phyloP scores from a whole-genome alignment of 2,888 invertebrate species.

The Drosophila neutralis region DNA sequence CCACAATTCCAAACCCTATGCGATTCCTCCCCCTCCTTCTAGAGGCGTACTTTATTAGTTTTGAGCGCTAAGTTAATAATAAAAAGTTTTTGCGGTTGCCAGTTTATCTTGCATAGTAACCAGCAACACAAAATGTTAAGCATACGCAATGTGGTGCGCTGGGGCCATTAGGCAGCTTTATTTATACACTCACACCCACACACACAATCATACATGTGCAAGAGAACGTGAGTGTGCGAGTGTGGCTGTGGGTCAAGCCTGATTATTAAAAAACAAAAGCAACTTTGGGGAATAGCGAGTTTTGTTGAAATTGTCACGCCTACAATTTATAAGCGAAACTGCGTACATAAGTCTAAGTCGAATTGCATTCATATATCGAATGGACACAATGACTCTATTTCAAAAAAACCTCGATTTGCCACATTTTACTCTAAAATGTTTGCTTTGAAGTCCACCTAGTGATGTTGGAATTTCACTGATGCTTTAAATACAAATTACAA shows the following conservation, averaged over 20 bases:
- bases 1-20: constrained; percentile 5
- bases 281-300: constrained; percentile 47
- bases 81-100: constrained; percentile 60
- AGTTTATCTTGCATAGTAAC: constrained; percentile 61
- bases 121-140: constrained; percentile 58
- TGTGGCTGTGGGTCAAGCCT: constrained; percentile 63
- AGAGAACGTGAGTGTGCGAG: constrained; percentile 5
- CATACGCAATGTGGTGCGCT: constrained; percentile 62
- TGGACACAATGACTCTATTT: neutral
- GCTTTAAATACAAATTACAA: neutral
- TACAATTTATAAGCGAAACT: constrained; percentile 43
- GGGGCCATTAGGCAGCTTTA: constrained; percentile 43
- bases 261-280: constrained; percentile 79
- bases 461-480: neutral
- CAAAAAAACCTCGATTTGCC: neutral
- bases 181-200: constrained; percentile 12
- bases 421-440: neutral
- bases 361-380: constrained; percentile 2
- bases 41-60: constrained; percentile 70
- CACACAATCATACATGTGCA: neutral
- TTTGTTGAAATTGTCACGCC: constrained; percentile 40
- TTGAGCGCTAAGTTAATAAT: constrained; percentile 74
- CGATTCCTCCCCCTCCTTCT: neutral
- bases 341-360: constrained; percentile 42
- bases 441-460: neutral